Base-by-base conservation (phyloP, 2,797 vertebrate species). In the Lepus oiostolus region DNA sequence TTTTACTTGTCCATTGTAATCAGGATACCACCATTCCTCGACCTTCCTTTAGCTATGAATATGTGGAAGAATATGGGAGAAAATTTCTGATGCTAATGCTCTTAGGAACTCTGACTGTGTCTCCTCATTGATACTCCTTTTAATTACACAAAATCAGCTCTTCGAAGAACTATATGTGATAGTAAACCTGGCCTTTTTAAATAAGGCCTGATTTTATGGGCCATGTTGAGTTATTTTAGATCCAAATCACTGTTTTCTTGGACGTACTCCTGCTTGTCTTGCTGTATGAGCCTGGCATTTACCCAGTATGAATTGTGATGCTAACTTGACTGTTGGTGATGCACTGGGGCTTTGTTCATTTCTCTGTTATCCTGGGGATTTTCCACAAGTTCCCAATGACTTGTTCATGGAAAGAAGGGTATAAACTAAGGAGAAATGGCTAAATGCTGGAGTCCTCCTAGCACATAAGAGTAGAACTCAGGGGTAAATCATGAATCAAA, bases 171-270 rank as follows among this genome's bases (percentile, higher is more conserved):
- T 28, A 70, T 58, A 82, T 76, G 38, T 86, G 26, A 50, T 70
- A 65, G 16, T 88, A 77, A 88, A 68, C n/a, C 65, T 91, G 30
- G 24, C 72, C 1, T 87, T 87, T 85, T 26, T 60, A 17, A 70
- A 7, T 7, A 19, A 92, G 14, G 19, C 65, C 38, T 83, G 47
- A 28, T 72, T 92, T 72, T 92, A 52, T 79, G 75, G 13, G 58
- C 80, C 38, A 67, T 84, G 5, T 28, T 70, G 67, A 81, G 12
- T 14, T 35, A 54, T 60, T 50, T 58, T 19, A 54, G 32, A 38
- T 89, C 19, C 91, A 28, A 42, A 32, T 88, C 62, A 65, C 54
- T 71, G 16, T 74, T 93, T 92, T 77, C 60, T 82, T 91, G 71
- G 28, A 12, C 2, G 2, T 70, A 21, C 1, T 76, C 4, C 42